Conservation (phyloP, 2,888 invertebrate genomes). For the Drosophila limbata region DNA sequence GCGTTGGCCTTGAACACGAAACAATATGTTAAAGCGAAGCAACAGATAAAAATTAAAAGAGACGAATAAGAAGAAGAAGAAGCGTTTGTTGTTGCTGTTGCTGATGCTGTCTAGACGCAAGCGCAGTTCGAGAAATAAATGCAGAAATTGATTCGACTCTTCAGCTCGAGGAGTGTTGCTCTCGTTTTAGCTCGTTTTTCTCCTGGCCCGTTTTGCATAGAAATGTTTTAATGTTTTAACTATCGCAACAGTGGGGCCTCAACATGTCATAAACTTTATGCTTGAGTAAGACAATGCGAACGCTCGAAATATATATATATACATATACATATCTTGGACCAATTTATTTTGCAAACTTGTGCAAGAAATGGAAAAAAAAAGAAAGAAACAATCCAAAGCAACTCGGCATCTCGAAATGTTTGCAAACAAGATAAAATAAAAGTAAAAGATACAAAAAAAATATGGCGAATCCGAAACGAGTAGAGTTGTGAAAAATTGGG, state of each 20-base stretch:
- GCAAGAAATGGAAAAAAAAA: constrained; percentile 47
- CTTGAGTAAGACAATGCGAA: constrained; percentile 73
- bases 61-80: constrained; percentile 27
- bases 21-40: constrained; percentile 56
- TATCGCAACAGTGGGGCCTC: constrained; percentile 46
- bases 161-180: constrained; percentile 20
- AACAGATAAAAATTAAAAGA: constrained; percentile 19
- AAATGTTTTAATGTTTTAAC: constrained; percentile 58
- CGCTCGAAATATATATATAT: constrained; percentile 21
- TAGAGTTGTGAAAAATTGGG: constrained; percentile 56
- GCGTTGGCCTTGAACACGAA: constrained; percentile 79
- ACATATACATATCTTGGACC: constrained; percentile 47
- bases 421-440: constrained; percentile 31
- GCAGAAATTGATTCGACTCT: constrained; percentile 47
- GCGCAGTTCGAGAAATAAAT: constrained; percentile 31
- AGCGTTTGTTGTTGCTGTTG: constrained; percentile 11
- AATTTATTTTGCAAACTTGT: constrained; percentile 69
- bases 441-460: constrained; percentile 28
- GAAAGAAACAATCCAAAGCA: constrained; percentile 32
- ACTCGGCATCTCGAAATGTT: constrained; percentile 55
- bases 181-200: constrained; percentile 15
- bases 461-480: constrained; percentile 29
- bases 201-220: constrained; percentile 55
- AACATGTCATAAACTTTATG: constrained; percentile 70
- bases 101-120: constrained; percentile 8